These are phyloP conservation scores for Coluber constrictor DNA, from an alignment of 2,797 vertebrate genomes.

Conservation along the genomic window DNA sequence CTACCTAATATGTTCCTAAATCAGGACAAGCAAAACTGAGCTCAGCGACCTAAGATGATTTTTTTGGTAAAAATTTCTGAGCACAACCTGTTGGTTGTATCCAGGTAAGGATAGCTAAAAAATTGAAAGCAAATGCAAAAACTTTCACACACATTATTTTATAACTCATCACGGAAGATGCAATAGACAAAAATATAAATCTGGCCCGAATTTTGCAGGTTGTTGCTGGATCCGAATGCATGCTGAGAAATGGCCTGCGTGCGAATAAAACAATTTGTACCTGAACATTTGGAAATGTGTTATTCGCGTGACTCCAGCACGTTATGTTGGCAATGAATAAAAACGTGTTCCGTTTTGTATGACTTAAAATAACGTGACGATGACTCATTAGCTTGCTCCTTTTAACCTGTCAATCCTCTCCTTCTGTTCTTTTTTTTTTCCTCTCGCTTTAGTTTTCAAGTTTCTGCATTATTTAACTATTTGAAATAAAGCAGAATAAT, in stretches of 20 bases:
- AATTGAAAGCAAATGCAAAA: not conserved
- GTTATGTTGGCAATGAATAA: rapidly evolving
- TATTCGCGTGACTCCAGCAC: rapidly evolving
- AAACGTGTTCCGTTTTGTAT: not conserved
- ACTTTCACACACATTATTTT: too few relatives aligned
- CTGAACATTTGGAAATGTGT: not conserved
- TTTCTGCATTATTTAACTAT: not conserved
- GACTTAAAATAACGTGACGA: not conserved
- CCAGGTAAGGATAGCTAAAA: too few relatives aligned
- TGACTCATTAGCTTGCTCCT: rapidly evolving
- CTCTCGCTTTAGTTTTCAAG: not conserved
- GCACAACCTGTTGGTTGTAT: not conserved
- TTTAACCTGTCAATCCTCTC: not conserved
- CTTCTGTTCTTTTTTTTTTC: not conserved
- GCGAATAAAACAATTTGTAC: not conserved
- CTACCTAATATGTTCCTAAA: not conserved
- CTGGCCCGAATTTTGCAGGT: not conserved
- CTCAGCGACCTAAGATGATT: not conserved
- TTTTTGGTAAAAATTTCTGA: not conserved
- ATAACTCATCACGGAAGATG: not conserved
- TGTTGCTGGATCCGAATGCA: not conserved
- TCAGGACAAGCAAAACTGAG: not conserved
- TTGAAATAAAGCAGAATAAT: not conserved
- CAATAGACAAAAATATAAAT: not conserved
- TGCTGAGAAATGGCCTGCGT: not conserved